phyloP scores from a whole-genome alignment of 1,140 invertebrate genomes.

The Mycetomoellerius zeteki region DNA sequence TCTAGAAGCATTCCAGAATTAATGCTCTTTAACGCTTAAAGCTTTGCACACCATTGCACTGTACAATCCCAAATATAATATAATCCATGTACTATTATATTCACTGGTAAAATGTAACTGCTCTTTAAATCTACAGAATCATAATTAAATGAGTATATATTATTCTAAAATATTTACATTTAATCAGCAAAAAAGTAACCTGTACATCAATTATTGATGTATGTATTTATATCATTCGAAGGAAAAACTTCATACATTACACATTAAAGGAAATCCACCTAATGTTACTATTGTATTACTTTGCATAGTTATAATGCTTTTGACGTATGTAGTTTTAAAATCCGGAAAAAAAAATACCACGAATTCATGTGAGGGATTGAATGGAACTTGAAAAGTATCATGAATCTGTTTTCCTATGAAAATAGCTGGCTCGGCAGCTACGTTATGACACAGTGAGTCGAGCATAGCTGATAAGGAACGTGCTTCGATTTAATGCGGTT shows the following conservation, averaged over 20 bases:
- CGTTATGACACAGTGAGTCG: conserved; percentile 59
- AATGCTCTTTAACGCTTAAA: conserved; percentile 47
- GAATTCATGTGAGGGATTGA: conserved; percentile 50
- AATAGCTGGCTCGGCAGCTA: conserved; percentile 74
- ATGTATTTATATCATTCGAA: background rate
- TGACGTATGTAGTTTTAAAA: background rate
- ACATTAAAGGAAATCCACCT: background rate
- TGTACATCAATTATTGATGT: background rate
- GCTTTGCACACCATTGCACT: conserved; percentile 32
- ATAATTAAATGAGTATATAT: conserved; percentile 3
- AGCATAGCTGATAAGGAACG: conserved; percentile 74
- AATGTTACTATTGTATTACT: background rate
- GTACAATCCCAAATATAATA: conserved; percentile 26
- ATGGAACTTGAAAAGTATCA: conserved; percentile 65
- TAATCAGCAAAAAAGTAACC: background rate
- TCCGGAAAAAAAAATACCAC: conserved; percentile 14
- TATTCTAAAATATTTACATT: background rate
- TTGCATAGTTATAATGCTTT: background rate
- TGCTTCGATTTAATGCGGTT: conserved; percentile 74
- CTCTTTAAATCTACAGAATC: background rate
- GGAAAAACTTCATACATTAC: background rate
- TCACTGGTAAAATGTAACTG: background rate
- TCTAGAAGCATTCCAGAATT: conserved; percentile 18
- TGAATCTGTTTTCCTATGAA: conserved; percentile 72
- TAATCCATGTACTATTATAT: conserved; percentile 29